Evolutionary conservation across 37 sponge, comb jelly and placozoan genomes (phyloP).

Genomic region (Corticium candelabrum): DNA sequence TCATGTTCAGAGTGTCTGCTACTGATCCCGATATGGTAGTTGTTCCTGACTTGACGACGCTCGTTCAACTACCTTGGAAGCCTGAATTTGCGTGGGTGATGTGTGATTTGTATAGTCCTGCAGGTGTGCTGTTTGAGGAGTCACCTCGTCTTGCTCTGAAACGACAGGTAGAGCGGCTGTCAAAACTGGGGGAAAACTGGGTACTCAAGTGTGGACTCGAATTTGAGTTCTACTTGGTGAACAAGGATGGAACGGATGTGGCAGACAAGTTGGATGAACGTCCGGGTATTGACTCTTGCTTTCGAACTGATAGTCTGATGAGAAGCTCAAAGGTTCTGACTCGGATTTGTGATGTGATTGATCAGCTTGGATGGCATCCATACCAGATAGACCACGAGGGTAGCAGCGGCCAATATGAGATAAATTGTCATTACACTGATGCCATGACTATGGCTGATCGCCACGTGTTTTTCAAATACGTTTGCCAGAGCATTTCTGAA

Average conservation of each 20-base stretch:
- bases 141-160: neutral
- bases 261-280: neutral
- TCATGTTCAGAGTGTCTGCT: neutral
- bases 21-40: neutral
- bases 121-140: neutral
- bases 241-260: neutral
- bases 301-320: neutral
- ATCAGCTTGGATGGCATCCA: neutral
- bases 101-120: neutral
- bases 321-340: neutral
- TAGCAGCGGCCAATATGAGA: neutral
- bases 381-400: neutral
- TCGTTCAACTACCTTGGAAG: neutral
- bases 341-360: neutral
- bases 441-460: neutral
- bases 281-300: neutral
- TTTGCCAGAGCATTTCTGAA: neutral
- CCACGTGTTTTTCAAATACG: neutral
- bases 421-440: neutral
- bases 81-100: neutral
- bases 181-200: neutral
- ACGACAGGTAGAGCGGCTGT: neutral
- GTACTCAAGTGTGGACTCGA: neutral
- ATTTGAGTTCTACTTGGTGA: neutral
- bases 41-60: neutral